Percentiles rank a stretch among this genome's conserved stretches.
Evolutionary conservation across 2,888 invertebrate species (phyloP).

Genomic region (Cryptus viduatorius): DNA sequence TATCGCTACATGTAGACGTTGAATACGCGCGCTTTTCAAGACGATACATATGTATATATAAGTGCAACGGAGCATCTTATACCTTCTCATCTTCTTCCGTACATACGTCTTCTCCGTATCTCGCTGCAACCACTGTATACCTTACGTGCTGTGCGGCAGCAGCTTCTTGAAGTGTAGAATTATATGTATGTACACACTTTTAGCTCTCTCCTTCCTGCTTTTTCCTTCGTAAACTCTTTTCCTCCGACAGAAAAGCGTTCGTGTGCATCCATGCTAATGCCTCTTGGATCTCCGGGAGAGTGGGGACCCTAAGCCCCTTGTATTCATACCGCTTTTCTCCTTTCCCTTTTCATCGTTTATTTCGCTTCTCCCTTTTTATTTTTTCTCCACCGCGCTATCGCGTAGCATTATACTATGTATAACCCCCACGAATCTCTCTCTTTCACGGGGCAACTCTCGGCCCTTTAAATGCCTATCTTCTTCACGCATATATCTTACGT

Average conservation of each 20-base stretch:
- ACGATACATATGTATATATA: conserved; percentile 28
- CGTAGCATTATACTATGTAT: not conserved
- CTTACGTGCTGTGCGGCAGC: not conserved
- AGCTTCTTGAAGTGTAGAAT: conserved; percentile 38
- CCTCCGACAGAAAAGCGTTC: not conserved
- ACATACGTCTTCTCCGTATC: not conserved
- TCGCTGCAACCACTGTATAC: conserved; percentile 24
- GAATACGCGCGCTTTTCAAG: conserved; percentile 5
- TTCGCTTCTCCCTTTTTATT: not conserved
- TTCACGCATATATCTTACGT: not conserved
- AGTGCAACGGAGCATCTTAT: not conserved
- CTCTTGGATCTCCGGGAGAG: conserved; percentile 60
- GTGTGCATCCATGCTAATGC: conserved; percentile 67
- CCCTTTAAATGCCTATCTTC: conserved; percentile 21
- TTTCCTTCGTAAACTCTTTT: conserved; percentile 32
- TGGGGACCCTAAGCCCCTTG: conserved; percentile 51
- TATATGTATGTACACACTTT: conserved; percentile 40
- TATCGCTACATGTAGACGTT: conserved; percentile 1
- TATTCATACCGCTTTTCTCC: conserved; percentile 63
- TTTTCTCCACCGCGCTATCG: not conserved
- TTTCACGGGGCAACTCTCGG: not conserved
- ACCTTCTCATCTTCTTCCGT: not conserved
- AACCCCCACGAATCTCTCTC: conserved; percentile 17
- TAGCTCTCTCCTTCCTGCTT: conserved; percentile 55
- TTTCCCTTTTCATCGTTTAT: conserved; percentile 59